These are phyloP conservation scores for Eulithis testata DNA, from an alignment of 2,888 invertebrate genomes.

Conservation along the genomic window DNA sequence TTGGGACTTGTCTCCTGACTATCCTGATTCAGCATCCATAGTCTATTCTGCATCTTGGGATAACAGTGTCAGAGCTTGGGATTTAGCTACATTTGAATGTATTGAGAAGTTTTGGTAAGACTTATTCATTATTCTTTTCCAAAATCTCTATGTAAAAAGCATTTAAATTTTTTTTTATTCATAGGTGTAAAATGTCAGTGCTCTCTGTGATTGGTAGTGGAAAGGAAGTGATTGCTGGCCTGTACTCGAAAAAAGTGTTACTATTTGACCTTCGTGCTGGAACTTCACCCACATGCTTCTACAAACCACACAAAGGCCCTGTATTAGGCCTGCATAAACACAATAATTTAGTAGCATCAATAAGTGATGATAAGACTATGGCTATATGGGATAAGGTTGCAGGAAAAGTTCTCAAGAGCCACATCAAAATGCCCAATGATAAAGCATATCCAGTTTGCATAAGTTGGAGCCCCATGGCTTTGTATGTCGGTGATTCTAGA, in stretches of 20 bases:
- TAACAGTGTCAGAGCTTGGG: constrained; percentile 85
- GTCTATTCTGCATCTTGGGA: constrained; percentile 87
- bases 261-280: constrained; percentile 81
- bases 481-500: constrained; percentile 78
- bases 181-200: constrained; percentile 80
- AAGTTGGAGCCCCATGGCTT: constrained; percentile 69
- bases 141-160: background rate
- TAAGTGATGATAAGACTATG: constrained; percentile 85
- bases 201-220: constrained; percentile 78
- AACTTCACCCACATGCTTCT: constrained; percentile 64
- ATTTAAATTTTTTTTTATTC: constrained; percentile 17
- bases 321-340: constrained; percentile 71
- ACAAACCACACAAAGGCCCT: constrained; percentile 81
- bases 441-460: constrained; percentile 74
- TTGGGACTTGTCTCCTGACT: constrained; percentile 83
- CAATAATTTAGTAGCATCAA: constrained; percentile 81
- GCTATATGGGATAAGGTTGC: constrained; percentile 84
- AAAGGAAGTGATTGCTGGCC: constrained; percentile 79
- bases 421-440: constrained; percentile 68
- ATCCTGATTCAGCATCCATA: constrained; percentile 64
- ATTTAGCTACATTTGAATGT: constrained; percentile 69
- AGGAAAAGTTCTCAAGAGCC: constrained; percentile 68
- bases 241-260: constrained; percentile 82
- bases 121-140: background rate
- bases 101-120: constrained; percentile 77